Base-by-base conservation (phyloP, 2,888 invertebrate genomes). In the Beris chalybata region DNA sequence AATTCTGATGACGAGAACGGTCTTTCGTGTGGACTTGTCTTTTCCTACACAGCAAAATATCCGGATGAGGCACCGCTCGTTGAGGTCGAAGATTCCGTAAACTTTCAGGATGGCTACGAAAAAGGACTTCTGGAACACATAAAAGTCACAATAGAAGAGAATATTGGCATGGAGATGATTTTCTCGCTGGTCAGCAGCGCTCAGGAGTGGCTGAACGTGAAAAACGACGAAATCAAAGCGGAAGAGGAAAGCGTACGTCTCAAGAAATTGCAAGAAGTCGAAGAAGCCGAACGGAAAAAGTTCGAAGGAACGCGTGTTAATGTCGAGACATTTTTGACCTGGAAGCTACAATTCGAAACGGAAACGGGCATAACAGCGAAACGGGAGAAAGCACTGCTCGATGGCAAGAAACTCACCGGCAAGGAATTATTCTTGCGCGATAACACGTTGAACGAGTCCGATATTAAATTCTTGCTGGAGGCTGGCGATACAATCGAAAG, bases 101-200 rank as follows among this genome's bases (percentile, higher is more conserved):
- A 95, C 77, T 89, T 96, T 73, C 88, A 89, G 67, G 88, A 88
- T 52, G 84, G 84, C 31, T 87, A 89, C 72, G 85, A 87, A 73
- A 77, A 84, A 66, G 84, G 86, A 71, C 79, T 94, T 31, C 82
- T 88, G 65, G 80, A 85, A 70, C 88, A 90, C 80, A 83, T 94
- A 72, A 76, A 83, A 2, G 67, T 72, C 15, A 77, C 78, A 1
- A 92, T 90, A 66, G 84, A 89, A 70, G 94, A 95, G 77, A 97
- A 95, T 82, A 77, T 97, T 63, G 98, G 98, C 2, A 97, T 95
- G 92, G 97, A 95, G 45, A 97, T 98, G 96, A 88, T 97, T 50
- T 98, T 97, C 78, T 95, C 95, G 30, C 80, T 98, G 73, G 96
- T 97, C 9, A 94, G 95, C 47, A 89, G 92, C 29, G 92, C 94